Evolutionary conservation across 2,888 invertebrate species (phyloP).

Genomic region (Perdita meconis): DNA sequence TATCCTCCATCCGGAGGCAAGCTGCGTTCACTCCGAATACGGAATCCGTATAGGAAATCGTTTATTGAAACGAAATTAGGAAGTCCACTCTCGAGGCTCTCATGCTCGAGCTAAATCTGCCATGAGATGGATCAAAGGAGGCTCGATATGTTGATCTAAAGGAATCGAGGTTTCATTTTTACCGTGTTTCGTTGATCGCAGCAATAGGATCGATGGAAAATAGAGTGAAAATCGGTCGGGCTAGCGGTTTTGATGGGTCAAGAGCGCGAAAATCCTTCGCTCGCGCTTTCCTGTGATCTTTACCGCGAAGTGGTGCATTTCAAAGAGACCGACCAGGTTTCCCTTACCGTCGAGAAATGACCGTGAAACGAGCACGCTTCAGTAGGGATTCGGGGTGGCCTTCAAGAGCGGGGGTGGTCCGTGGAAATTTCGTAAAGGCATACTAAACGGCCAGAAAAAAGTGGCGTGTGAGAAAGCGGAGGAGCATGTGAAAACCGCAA

Average conservation of each 20-base stretch:
- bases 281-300: constrained; percentile 74
- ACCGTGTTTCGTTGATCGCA: constrained; percentile 9
- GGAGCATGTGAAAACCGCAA: constrained; percentile 44
- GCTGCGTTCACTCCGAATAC: constrained; percentile 10
- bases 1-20: constrained; percentile 45
- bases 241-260: constrained; percentile 66
- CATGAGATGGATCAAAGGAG: constrained; percentile 37
- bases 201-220: constrained; percentile 28
- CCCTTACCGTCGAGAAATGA: constrained; percentile 39
- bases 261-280: constrained; percentile 82
- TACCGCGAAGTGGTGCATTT: constrained; percentile 74
- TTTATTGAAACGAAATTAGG: constrained; percentile 46
- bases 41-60: constrained; percentile 13
- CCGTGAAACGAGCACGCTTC: constrained; percentile 70
- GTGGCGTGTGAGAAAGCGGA: constrained; percentile 49
- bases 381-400: constrained; percentile 61
- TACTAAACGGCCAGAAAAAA: constrained; percentile 19
- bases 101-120: constrained; percentile 46
- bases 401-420: constrained; percentile 51
- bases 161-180: constrained; percentile 33
- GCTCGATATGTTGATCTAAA: background rate
- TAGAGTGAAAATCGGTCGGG: constrained; percentile 45
- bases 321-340: constrained; percentile 70
- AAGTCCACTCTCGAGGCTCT: constrained; percentile 49
- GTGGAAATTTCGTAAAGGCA: constrained; percentile 38